Conservation (phyloP, 2,113 vertebrate genomes). For the Vanacampus margaritifer region DNA sequence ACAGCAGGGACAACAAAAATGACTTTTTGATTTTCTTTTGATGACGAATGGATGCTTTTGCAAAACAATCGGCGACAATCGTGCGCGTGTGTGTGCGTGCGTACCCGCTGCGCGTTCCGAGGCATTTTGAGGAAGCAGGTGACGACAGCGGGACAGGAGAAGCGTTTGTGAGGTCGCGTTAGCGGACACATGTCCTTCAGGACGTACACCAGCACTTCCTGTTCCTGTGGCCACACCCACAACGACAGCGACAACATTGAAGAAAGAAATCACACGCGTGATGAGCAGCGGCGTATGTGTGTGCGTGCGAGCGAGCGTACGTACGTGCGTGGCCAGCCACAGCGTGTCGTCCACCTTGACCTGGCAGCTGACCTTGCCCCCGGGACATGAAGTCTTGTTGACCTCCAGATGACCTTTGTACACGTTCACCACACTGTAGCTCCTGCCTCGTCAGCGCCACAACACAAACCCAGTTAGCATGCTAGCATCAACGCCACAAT, state of each 20-base stretch:
- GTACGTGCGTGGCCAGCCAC: conserved; percentile 92
- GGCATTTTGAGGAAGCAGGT: conserved; percentile 88
- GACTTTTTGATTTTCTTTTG: no score
- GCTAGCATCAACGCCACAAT: no score
- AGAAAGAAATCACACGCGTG: neutral
- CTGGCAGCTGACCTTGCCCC: conserved; percentile 85
- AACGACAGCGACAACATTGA: neutral
- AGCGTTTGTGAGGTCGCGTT: conserved; percentile 78
- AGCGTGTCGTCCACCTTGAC: conserved; percentile 84
- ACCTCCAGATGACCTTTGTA: conserved; percentile 89
- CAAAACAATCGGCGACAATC: neutral
- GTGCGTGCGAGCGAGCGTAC: neutral
- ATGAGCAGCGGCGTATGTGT: no score
- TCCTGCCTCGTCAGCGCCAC: conserved; percentile 65
- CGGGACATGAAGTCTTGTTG: conserved; percentile 84
- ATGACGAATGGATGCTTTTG: no score
- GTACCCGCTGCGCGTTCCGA: conserved; percentile 68
- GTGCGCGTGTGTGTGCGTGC: no score
- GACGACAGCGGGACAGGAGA: conserved; percentile 86
- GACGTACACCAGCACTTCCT: conserved; percentile 90
- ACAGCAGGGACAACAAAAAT: no score
- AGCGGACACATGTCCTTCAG: conserved; percentile 97
- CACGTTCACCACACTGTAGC: conserved; percentile 91
- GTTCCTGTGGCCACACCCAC: conserved; percentile 75
- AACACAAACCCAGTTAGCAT: neutral